These are phyloP conservation scores for Brachystomella parvula DNA, from an alignment of 1,140 invertebrate genomes.

Conservation along the genomic window DNA sequence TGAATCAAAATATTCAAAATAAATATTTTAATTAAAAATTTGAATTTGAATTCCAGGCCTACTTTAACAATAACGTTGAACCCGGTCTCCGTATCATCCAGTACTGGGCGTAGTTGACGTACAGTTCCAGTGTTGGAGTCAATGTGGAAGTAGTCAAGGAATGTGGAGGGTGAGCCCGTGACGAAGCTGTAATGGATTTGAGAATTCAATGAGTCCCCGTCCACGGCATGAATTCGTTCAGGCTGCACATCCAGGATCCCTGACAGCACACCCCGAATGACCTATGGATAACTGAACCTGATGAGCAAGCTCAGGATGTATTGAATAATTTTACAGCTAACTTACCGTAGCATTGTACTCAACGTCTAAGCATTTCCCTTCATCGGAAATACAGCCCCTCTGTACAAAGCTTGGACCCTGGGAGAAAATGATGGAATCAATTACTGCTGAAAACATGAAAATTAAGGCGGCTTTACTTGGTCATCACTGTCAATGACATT, in stretches of 20 bases:
- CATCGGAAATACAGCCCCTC: slow-evolving; percentile 65
- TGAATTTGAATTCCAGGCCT: slow-evolving; percentile 16
- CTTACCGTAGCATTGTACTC: slow-evolving; percentile 64
- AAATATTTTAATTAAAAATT: slow-evolving; percentile 15
- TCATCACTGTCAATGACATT: slow-evolving; percentile 81
- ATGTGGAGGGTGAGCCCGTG: slow-evolving; percentile 64
- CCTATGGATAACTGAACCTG: slow-evolving; percentile 44
- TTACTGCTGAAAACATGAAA: not conserved
- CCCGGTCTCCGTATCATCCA: slow-evolving; percentile 63
- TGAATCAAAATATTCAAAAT: not conserved
- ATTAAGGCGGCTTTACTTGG: slow-evolving; percentile 54
- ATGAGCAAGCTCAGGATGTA: slow-evolving; percentile 3
- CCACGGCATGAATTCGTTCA: slow-evolving; percentile 77
- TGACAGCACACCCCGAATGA: slow-evolving; percentile 68
- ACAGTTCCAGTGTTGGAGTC: slow-evolving; percentile 65
- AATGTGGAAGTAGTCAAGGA: slow-evolving; percentile 73
- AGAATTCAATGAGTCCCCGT: slow-evolving; percentile 76
- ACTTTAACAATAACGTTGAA: slow-evolving; percentile 68
- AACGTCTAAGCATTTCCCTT: slow-evolving; percentile 71
- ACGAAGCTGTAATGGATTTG: slow-evolving; percentile 71
- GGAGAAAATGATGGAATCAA: slow-evolving; percentile 16
- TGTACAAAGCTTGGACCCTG: slow-evolving; percentile 59
- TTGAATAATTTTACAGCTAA: slow-evolving; percentile 38
- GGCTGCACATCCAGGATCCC: slow-evolving; percentile 73
- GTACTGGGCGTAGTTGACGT: slow-evolving; percentile 67